Base-by-base conservation (phyloP, 2,888 invertebrate genomes). In the Calliopum simillimum region DNA sequence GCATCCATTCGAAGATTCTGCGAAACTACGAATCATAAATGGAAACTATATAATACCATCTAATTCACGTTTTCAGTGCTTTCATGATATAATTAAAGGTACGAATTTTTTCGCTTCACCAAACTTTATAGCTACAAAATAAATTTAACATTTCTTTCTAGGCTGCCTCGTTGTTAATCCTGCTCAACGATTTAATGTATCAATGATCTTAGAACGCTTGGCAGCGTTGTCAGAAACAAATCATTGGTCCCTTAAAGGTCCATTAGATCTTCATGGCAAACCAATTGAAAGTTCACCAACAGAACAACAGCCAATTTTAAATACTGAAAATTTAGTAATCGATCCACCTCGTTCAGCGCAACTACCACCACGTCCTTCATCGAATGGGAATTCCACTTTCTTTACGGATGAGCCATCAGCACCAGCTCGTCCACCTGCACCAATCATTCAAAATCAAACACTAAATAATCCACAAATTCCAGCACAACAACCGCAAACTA, bases 1-100 rank as follows among this genome's bases (percentile, higher is more conserved):
- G 78, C 99, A 99, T 88, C 99, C 99, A 0, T 99, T 97, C 86
- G 98, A 98, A 83, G 99, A 99, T 87, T 92, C 93, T 62, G 91
- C 98, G 68, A 99, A 99, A 85, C 87, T 99, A 78, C 91, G 98
- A 59, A 99, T 99, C 78, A 89, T 99, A 70, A 99, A 99, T 88
- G 98, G 95, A 76, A 99, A 99, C 84, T 99, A 94, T 86, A 91
- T 91, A 74, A 89, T 96, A 94, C 90, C 93, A 25, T 90, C 90
- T 65, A 96, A 97, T 86, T 91, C 92, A 67, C 91, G 92, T 79
- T 94, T 92, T 82, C 89, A 91, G 76, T 94, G 95, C 84, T 95
- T 97, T 84, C 94, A 97, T 85, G 94, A 96, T 78, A 90, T 96
- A 69, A 96, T 97, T 80, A 91, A 96, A 84, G 94, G 77, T 77